These are phyloP conservation scores for Perca fluviatilis DNA, from an alignment of 2,113 vertebrate genomes.

Conservation along the genomic window DNA sequence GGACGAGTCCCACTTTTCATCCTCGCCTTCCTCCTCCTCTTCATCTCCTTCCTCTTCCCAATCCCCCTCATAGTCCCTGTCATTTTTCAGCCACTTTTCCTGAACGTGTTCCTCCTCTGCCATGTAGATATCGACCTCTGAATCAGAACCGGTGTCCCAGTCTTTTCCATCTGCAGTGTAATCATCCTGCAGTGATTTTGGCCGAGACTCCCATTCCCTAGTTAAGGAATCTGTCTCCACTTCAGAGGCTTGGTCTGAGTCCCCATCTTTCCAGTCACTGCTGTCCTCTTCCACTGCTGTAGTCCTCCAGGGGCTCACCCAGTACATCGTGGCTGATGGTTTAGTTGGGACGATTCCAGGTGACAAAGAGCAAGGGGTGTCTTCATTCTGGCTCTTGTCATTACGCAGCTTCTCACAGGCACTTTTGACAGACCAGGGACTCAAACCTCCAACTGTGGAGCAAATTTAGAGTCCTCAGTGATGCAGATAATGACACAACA, in stretches of 20 bases:
- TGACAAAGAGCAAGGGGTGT: constrained; percentile 9
- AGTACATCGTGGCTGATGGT: constrained; percentile 57
- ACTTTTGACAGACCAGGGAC: constrained; percentile 40
- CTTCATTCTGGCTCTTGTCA: constrained; percentile 8
- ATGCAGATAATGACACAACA: neutral
- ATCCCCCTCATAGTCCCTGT: constrained; percentile 73
- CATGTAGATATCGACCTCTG: constrained; percentile 77
- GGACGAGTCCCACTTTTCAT: constrained; percentile 72
- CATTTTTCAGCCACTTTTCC: constrained; percentile 46
- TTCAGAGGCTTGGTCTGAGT: constrained; percentile 53
- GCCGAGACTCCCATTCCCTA: constrained; percentile 48
- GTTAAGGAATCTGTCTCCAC: neutral
- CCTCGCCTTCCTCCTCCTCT: constrained; percentile 49
- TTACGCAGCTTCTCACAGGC: constrained; percentile 56
- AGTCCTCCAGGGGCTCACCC: constrained; percentile 83
- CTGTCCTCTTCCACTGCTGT: constrained; percentile 74
- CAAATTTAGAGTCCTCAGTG: neutral
- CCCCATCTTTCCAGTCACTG: constrained; percentile 27
- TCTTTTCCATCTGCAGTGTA: constrained; percentile 21
- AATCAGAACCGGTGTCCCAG: constrained; percentile 52
- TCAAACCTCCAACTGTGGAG: constrained; percentile 76
- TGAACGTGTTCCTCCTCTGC: constrained; percentile 64
- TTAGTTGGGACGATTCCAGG: neutral
- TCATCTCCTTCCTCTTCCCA: constrained; percentile 66
- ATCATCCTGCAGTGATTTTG: constrained; percentile 48